Percentiles rank a stretch among this genome's conserved stretches.
Conservation (phyloP, 2,888 invertebrate genomes). For the Idaea straminata region DNA sequence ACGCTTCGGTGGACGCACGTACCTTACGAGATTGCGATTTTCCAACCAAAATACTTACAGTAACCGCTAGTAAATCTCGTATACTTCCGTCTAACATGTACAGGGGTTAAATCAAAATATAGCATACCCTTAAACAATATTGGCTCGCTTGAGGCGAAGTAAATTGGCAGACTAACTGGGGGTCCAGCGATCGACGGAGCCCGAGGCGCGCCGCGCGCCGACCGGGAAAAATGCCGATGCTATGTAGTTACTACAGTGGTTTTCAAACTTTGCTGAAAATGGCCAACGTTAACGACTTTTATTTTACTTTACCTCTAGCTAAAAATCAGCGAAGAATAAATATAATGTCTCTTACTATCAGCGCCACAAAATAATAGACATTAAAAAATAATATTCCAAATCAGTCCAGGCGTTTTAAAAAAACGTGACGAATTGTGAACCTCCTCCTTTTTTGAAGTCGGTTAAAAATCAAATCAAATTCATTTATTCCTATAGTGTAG, state of each 20-base stretch:
- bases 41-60: neutral
- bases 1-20: neutral
- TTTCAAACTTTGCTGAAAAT: neutral
- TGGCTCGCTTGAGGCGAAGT: neutral
- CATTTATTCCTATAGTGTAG: no score
- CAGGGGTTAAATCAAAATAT: neutral
- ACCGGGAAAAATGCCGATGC: neutral
- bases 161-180: conserved; percentile 1
- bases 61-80: neutral
- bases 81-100: neutral
- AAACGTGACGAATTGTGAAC: no score
- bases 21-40: neutral
- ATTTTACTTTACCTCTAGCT: no score
- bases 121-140: conserved; percentile 1
- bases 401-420: no score
- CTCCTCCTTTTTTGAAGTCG: no score
- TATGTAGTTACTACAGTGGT: neutral
- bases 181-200: neutral
- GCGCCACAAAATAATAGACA: no score
- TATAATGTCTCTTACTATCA: no score
- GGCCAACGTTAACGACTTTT: no score
- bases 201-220: neutral
- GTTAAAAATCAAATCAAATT: no score
- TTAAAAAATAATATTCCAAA: no score
- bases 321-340: no score